Evolutionary conservation across 2,888 invertebrate genomes (phyloP).

Genomic region (Thera britannica): DNA sequence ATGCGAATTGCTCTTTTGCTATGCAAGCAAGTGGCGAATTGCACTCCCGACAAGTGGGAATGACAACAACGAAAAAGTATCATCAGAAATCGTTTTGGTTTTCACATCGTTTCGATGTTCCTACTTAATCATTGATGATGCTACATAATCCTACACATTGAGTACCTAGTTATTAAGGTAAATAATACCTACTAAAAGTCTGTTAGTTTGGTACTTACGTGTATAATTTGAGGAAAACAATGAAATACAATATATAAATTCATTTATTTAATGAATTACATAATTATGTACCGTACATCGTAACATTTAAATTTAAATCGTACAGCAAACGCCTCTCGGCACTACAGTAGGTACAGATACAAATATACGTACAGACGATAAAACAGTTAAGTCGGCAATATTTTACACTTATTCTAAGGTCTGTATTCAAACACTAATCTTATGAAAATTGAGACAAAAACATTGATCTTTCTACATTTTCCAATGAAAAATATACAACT

Average conservation of each 20-base stretch:
- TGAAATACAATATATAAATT: conserved; percentile 55
- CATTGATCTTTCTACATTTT: neutral
- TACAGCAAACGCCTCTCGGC: conserved; percentile 58
- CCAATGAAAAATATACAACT: neutral
- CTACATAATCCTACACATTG: neutral
- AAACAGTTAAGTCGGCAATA: conserved; percentile 43
- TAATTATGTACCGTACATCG: conserved; percentile 64
- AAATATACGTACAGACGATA: conserved; percentile 43
- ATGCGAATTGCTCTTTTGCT: conserved; percentile 26
- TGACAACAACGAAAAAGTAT: conserved; percentile 13
- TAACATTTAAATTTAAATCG: conserved; percentile 69
- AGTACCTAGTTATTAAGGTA: neutral
- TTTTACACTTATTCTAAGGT: conserved; percentile 48
- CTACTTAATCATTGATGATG: neutral
- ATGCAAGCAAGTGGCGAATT: conserved; percentile 33
- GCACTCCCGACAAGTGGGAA: conserved; percentile 24
- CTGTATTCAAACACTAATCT: neutral
- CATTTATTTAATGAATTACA: conserved; percentile 71
- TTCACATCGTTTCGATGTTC: neutral
- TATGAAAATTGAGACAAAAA: neutral
- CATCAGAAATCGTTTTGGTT: neutral
- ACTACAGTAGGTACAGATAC: conserved; percentile 33
- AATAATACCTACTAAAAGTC: too few relatives aligned
- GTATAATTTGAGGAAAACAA: conserved; percentile 15
- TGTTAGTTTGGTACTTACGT: neutral